Percentiles rank a stretch among this genome's conserved stretches.
Conservation (phyloP, 2,888 invertebrate species). For the Dryadula phaetusa region DNA sequence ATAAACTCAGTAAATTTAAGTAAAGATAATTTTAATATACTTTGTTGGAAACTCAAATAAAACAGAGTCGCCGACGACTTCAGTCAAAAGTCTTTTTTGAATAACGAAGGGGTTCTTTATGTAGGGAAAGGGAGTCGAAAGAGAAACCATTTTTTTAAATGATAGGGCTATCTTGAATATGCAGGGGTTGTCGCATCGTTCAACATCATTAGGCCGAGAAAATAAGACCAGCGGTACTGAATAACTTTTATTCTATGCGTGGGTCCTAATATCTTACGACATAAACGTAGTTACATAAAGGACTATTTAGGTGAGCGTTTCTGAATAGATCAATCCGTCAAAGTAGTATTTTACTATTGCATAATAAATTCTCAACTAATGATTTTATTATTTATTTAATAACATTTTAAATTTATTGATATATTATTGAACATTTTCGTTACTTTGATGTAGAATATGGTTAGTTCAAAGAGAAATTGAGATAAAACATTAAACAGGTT, state of each 20-base stretch:
- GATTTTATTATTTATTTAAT: too few species aligned
- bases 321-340: constrained; percentile 11
- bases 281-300: constrained; percentile 10
- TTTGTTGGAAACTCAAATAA: constrained; percentile 23
- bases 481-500: constrained; percentile 23
- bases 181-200: constrained; percentile 73
- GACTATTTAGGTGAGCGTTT: not conserved
- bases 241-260: constrained; percentile 54
- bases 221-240: constrained; percentile 61
- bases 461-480: constrained; percentile 2
- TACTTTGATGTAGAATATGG: too few species aligned
- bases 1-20: constrained; percentile 1
- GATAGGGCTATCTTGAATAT: constrained; percentile 75
- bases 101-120: constrained; percentile 79
- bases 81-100: constrained; percentile 67
- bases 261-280: constrained; percentile 26
- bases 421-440: too few species aligned
- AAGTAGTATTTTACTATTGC: not conserved
- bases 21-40: constrained; percentile 21
- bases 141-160: constrained; percentile 73
- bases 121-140: constrained; percentile 65
- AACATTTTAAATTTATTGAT: too few species aligned
- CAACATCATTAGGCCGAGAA: constrained; percentile 75
- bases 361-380: not conserved
- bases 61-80: constrained; percentile 18